Evolutionary conservation across 2,797 vertebrate genomes (phyloP), one percentile per base, ranked within the genome.

Genomic region (Darevskia mixta): DNA sequence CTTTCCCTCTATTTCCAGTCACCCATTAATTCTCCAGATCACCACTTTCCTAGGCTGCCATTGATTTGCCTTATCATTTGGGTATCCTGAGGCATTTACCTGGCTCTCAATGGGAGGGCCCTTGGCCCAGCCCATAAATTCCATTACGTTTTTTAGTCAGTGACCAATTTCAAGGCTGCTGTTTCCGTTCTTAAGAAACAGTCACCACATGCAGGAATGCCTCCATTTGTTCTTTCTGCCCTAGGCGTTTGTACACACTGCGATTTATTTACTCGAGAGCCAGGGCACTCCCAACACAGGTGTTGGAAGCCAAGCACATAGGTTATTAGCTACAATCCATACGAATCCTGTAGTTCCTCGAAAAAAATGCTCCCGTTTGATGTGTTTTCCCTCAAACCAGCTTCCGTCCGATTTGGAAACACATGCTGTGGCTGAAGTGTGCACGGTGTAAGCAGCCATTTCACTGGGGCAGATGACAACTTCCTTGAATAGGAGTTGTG

Each of bases 51-150:
- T 73, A 1, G 4, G 83, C 84, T 88, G 90, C 92, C 90, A 91
- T 92, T 75, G 94, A 94, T 92, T 93, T 95, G 90, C 90, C 90
- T 86, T 69, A 94, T 95, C 93, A 91, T 88, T 82, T 84, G 0
- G 25, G 87, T 81, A 92, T 91, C 90, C 92, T 86, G 89, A 90
- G 90, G 87, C 91, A 88, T 92, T 90, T 92, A 89, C 91, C 93
- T 87, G 38, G 35, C 73, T 45, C 89, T 88, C 90, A 93, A 76
- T 80, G 67, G 86, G 79, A 81, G 85, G 69, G 72, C 49, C 79
- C 18, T 45, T 82, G 64, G 92, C 86, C 86, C 90, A 84, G 93
- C 89, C 93, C 87, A 71, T 91, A 87, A 32, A 76, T 89, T 89
- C 91, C 85, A 64, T 0, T 0, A 80, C 69, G 84, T 3, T 0